A percentile compares a stretch with the other conserved stretches of the same genome.
These are phyloP conservation scores for Ichneumon xanthorius DNA, from an alignment of 2,888 invertebrate species.

Conservation along the genomic window DNA sequence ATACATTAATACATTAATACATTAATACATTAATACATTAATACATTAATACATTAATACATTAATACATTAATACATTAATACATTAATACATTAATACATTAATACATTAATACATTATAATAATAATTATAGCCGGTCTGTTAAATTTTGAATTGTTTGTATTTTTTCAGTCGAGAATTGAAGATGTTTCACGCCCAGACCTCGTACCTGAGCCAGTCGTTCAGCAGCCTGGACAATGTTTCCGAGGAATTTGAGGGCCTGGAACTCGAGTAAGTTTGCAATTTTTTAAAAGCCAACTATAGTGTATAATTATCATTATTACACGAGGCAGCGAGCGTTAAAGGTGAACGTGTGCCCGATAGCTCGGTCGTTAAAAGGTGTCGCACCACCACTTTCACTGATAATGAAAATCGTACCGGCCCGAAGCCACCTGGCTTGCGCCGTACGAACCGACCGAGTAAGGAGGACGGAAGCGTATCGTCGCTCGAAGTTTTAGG, in stretches of 20 bases:
- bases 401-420: constrained; percentile 75
- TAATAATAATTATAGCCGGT: not conserved
- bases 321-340: not conserved
- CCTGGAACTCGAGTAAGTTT: constrained; percentile 68
- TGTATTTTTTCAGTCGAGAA: constrained; percentile 39
- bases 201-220: constrained; percentile 59
- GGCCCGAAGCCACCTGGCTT: constrained; percentile 33
- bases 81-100: too few relatives aligned
- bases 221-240: constrained; percentile 61
- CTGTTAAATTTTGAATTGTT: not conserved
- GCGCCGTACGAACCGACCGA: not conserved
- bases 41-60: too few relatives aligned
- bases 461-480: constrained; percentile 64
- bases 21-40: too few relatives aligned
- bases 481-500: constrained; percentile 71
- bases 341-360: not conserved
- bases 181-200: constrained; percentile 57
- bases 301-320: not conserved
- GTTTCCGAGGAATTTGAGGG: constrained; percentile 59
- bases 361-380: constrained; percentile 1
- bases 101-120: too few relatives aligned
- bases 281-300: not conserved
- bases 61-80: too few relatives aligned
- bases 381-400: constrained; percentile 73
- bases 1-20: too few relatives aligned